Conservation (phyloP, 2,888 invertebrate genomes). For the Drosophila quinaria region DNA sequence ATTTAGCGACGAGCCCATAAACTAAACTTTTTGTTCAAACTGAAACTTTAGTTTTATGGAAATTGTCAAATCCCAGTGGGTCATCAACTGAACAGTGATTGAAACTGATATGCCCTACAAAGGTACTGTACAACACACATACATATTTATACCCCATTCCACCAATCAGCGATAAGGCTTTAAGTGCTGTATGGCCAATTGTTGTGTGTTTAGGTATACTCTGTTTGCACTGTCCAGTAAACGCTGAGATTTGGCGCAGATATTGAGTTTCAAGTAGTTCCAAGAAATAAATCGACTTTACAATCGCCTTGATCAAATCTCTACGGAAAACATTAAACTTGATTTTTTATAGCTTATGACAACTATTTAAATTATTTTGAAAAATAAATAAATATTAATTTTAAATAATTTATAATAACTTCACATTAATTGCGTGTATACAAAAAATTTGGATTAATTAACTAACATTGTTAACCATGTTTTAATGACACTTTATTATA, state of each 20-base stretch:
- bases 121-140: constrained; percentile 23
- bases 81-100: constrained; percentile 53
- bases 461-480: too few relatives aligned
- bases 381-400: background rate
- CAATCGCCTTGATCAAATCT: background rate
- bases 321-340: background rate
- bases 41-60: constrained; percentile 65
- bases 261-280: constrained; percentile 27
- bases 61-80: constrained; percentile 58
- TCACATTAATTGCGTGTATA: too few relatives aligned
- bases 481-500: background rate
- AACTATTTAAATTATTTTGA: background rate
- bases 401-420: too few relatives aligned
- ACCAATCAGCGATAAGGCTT: constrained; percentile 36
- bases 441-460: too few relatives aligned
- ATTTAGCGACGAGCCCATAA: constrained; percentile 58
- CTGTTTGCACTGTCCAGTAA: constrained; percentile 25
- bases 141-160: constrained; percentile 12
- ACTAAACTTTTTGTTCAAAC: constrained; percentile 60
- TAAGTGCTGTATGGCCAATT: constrained; percentile 31
- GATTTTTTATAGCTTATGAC: background rate
- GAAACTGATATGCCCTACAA: constrained; percentile 68
- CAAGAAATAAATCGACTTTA: background rate
- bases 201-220: constrained; percentile 63
- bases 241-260: background rate